Evolutionary conservation across 2,888 invertebrate genomes (phyloP).

Genomic region (Stictocephala bisonia): DNA sequence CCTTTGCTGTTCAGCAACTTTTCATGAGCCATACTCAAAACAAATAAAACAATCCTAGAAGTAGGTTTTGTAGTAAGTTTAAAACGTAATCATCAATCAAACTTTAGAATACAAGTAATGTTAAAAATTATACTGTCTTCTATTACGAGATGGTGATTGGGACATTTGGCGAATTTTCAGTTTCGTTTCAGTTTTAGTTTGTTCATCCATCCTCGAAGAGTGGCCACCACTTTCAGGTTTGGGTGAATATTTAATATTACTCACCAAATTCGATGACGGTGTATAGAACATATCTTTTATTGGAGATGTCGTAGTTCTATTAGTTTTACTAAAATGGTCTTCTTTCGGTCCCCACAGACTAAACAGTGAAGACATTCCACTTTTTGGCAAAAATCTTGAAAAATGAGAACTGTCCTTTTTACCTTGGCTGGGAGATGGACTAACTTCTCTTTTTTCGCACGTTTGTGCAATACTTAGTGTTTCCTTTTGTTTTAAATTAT

Average conservation of each 20-base stretch:
- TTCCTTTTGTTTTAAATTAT: too few species aligned
- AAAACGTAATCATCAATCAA: neutral
- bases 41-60: too few species aligned
- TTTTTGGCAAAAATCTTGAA: constrained; percentile 44
- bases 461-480: too few species aligned
- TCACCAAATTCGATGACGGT: neutral
- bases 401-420: constrained; percentile 25
- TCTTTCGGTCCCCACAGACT: constrained; percentile 24
- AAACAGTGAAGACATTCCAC: too few species aligned
- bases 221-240: constrained; percentile 6
- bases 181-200: neutral
- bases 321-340: neutral
- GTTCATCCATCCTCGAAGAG: constrained; percentile 2
- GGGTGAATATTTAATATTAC: constrained; percentile 1
- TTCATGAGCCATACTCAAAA: too few species aligned
- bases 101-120: too few species aligned
- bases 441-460: neutral
- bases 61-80: too few species aligned
- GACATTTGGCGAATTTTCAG: constrained; percentile 49
- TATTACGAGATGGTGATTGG: constrained; percentile 47
- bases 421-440: constrained; percentile 20
- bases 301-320: too few species aligned
- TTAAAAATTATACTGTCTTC: too few species aligned
- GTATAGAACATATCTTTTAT: neutral
- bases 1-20: too few species aligned